A percentile compares a stretch with the other conserved stretches of the same genome.
These are phyloP conservation scores for Callorhinus ursinus DNA, from an alignment of 2,113 vertebrate genomes.

Conservation along the genomic window DNA sequence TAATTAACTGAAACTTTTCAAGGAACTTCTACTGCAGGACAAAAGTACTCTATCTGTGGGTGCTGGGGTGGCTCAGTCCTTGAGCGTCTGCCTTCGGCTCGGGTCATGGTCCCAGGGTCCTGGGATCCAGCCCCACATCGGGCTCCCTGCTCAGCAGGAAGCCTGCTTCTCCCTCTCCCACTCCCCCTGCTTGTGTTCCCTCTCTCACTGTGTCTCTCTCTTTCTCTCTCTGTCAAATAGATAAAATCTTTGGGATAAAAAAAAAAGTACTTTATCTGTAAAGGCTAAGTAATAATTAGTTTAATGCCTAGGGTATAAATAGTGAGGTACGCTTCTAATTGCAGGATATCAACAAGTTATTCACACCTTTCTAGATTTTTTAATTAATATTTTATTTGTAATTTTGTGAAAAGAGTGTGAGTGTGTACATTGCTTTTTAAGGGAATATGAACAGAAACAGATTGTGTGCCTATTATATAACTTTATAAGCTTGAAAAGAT, in stretches of 20 bases:
- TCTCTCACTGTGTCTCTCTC: no score
- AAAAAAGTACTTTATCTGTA: neutral
- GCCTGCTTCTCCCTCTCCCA: no score
- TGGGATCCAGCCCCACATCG: no score
- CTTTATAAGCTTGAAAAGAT: neutral
- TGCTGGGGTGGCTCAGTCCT: no score
- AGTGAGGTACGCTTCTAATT: neutral
- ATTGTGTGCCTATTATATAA: neutral
- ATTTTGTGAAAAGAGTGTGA: neutral
- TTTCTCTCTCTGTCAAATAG: no score
- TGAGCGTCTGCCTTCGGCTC: no score
- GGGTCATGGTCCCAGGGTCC: no score
- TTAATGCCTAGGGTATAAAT: neutral
- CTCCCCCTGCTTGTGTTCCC: no score
- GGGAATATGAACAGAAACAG: neutral
- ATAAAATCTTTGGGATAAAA: no score
- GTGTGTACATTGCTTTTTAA: neutral
- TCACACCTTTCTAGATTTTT: neutral
- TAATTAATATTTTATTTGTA: neutral
- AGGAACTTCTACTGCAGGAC: neutral
- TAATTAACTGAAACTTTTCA: conserved; percentile 9
- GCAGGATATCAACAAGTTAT: neutral
- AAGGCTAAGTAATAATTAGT: neutral
- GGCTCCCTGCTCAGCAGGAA: no score
- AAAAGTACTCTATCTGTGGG: neutral